phyloP scores from a whole-genome alignment of 2,888 invertebrate species.

The Dysmachus trigonus region DNA sequence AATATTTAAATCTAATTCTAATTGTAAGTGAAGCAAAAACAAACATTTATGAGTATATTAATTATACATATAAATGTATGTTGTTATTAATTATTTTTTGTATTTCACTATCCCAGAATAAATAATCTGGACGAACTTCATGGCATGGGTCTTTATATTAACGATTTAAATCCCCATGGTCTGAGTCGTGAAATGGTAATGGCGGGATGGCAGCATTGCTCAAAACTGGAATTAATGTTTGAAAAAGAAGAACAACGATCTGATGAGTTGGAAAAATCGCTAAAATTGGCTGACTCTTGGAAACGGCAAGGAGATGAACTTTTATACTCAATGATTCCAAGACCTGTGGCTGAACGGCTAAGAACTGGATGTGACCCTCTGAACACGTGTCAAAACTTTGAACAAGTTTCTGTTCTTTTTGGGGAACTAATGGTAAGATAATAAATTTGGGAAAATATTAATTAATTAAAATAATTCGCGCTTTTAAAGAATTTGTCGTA shows the following conservation, averaged over 20 bases:
- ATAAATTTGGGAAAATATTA: neutral
- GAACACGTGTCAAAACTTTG: conserved; percentile 78
- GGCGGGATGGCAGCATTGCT: conserved; percentile 86
- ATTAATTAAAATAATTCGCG: neutral
- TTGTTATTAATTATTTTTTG: neutral
- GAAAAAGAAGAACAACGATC: conserved; percentile 84
- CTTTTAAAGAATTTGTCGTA: conserved; percentile 44
- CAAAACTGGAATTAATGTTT: conserved; percentile 81
- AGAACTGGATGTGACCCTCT: conserved; percentile 79
- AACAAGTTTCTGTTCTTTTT: conserved; percentile 64
- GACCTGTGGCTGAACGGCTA: conserved; percentile 82
- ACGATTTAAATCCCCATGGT: conserved; percentile 87
- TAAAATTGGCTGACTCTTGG: conserved; percentile 82
- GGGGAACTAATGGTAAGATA: conserved; percentile 58
- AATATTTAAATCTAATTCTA: too few species aligned
- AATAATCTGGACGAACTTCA: conserved; percentile 85
- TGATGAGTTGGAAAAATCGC: conserved; percentile 79
- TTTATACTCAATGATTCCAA: conserved; percentile 92
- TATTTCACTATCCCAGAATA: conserved; percentile 67
- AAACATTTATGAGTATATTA: too few species aligned
- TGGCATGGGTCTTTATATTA: conserved; percentile 80
- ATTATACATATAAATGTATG: neutral
- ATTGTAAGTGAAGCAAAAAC: too few species aligned
- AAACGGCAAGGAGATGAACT: conserved; percentile 86
- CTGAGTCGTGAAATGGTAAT: conserved; percentile 83